Conservation (phyloP, 2,113 vertebrate genomes). For the Aplodontia rufa region DNA sequence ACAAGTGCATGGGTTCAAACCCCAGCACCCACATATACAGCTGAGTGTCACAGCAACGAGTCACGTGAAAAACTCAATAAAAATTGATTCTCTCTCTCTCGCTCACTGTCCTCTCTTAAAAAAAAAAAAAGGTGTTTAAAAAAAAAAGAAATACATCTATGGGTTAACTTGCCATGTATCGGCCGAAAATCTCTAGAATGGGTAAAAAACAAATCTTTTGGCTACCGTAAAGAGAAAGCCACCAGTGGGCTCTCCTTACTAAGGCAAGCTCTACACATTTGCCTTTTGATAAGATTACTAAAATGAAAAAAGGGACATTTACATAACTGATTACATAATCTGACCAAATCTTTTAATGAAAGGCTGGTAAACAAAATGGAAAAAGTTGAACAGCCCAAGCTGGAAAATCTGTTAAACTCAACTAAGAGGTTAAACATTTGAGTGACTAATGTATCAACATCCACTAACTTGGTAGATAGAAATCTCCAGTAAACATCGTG, state of each 20-base stretch:
- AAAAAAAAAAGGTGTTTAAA: too few species aligned
- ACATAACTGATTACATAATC: background rate
- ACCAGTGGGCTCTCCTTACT: background rate
- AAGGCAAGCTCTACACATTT: background rate
- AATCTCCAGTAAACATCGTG: background rate
- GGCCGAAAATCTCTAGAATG: conserved; percentile 4
- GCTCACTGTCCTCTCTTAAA: too few species aligned
- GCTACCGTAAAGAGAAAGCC: background rate
- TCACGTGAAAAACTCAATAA: too few species aligned
- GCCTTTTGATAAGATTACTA: conserved; percentile 16
- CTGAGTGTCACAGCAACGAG: too few species aligned
- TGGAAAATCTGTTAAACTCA: conserved; percentile 53
- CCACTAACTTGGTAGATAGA: conserved; percentile 13
- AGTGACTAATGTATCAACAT: conserved; percentile 43
- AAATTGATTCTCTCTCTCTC: too few species aligned
- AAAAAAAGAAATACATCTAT: conserved; percentile 22
- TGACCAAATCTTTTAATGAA: conserved; percentile 42
- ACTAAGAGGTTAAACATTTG: background rate
- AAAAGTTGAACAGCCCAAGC: conserved; percentile 34
- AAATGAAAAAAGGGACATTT: conserved; percentile 3
- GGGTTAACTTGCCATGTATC: background rate
- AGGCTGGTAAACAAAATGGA: background rate
- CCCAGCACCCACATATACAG: too few species aligned
- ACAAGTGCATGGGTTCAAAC: too few species aligned
- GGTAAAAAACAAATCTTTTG: background rate